These are phyloP conservation scores for Coelopa frigida DNA, from an alignment of 1,140 invertebrate genomes.

Conservation along the genomic window DNA sequence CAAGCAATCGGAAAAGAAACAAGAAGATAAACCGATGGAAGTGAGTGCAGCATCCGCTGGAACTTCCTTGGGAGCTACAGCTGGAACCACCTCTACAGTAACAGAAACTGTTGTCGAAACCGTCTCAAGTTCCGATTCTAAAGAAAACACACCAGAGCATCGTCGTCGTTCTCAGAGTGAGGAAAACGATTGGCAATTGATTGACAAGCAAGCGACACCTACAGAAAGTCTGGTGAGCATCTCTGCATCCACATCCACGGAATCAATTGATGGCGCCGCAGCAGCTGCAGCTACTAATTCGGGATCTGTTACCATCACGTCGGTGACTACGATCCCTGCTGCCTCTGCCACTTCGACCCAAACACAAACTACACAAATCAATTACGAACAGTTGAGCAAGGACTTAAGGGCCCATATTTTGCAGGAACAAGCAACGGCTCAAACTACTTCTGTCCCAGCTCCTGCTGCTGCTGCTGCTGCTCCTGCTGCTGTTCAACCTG, in stretches of 20 bases:
- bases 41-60: too few species aligned
- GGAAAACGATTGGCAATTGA: conserved; percentile 34
- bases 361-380: too few species aligned
- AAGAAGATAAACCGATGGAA: too few species aligned
- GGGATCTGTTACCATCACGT: too few species aligned
- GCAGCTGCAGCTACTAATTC: too few species aligned
- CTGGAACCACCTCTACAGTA: neutral
- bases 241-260: conserved; percentile 1
- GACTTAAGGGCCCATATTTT: too few species aligned
- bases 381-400: too few species aligned
- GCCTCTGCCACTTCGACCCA: too few species aligned
- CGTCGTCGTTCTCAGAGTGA: conserved; percentile 20
- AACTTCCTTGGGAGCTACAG: neutral
- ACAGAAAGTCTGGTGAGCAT: conserved; percentile 3
- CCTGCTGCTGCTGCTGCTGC: neutral
- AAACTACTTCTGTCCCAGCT: too few species aligned
- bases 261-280: neutral
- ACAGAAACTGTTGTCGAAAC: neutral
- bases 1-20: neutral
- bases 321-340: too few species aligned
- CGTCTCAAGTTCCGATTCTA: neutral
- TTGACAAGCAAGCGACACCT: conserved; percentile 12
- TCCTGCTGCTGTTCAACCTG: too few species aligned
- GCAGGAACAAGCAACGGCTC: too few species aligned
- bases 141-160: neutral